Evolutionary conservation across 1,140 invertebrate species (phyloP).

Genomic region (Pogonognathellus flavescens): DNA sequence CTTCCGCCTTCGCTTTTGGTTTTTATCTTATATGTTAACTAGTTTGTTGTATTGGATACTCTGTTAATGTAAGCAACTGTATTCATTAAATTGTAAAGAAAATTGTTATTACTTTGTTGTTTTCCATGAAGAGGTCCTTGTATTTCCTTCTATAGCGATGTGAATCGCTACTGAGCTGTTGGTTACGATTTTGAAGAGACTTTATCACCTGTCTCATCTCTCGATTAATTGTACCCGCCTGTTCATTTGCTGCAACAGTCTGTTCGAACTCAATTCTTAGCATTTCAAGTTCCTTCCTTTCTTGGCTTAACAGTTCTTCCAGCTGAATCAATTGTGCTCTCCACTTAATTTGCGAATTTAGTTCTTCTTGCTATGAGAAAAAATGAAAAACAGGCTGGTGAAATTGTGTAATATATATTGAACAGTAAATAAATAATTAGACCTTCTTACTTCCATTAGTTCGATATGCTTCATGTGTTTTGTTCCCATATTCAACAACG

Average conservation of each 20-base stretch:
- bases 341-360: constrained; percentile 93
- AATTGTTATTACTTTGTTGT: background rate
- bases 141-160: constrained; percentile 92
- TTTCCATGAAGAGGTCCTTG: constrained; percentile 75
- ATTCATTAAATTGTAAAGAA: background rate
- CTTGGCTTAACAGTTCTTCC: constrained; percentile 94
- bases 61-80: no score
- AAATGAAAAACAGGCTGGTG: background rate
- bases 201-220: constrained; percentile 98
- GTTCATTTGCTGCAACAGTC: constrained; percentile 97
- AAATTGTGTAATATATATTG: background rate
- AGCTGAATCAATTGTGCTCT: constrained; percentile 95
- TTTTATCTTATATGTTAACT: no score
- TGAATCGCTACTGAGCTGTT: constrained; percentile 94
- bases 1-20: no score
- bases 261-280: constrained; percentile 98
- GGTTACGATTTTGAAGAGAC: constrained; percentile 96
- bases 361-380: constrained; percentile 86
- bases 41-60: no score
- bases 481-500: constrained; percentile 91
- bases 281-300: constrained; percentile 97
- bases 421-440: background rate
- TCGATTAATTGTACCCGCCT: constrained; percentile 96
- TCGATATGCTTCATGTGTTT: constrained; percentile 95
- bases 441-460: constrained; percentile 89